Base-by-base conservation (phyloP, 1,140 invertebrate species). In the Plodia interpunctella region DNA sequence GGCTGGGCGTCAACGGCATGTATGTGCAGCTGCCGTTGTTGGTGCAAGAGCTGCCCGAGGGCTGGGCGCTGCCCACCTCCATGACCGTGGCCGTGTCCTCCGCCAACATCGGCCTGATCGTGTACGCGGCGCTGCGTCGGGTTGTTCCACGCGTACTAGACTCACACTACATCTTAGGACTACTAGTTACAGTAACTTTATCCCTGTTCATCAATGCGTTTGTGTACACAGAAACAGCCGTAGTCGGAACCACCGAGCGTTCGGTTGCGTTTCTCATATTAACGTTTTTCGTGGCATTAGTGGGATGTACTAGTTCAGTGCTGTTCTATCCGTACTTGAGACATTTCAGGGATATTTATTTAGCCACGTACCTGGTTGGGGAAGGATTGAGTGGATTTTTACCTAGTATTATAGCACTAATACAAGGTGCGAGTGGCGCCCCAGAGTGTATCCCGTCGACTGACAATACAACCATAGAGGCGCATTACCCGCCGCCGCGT, bases 281-380 rank as follows among this genome's bases (percentile, higher is more conserved):
- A 0, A 94, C 95, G 52, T 97, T 98, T 74, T 92, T 94, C 59
- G 92, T 96, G 28, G 94, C 97, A 0, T 79, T 97, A 0, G 96
- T 98, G n/a, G 97, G 97, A 60, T 97, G 97, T 78, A 98, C 97
- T 0, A 97, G 97, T 65, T 97, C 97, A 0, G 97, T 98, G 19
- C 90, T 94, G 0, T 99, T 97, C 76, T 94, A 98, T 74, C 97
- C 97, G 0, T 98, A 96, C 79, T 95, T 98, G 94, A 92, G 95
- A 28, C 91, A 93, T 53, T 98, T 96, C 66, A 92, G 94, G 69
- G 93, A 93, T 68, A 92, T 94, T 17, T 98, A 94, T 65, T 77
- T 94, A 21, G 90, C 92, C 0, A 93, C 92, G 44, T 94, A 93
- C 67, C 80, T 94, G 8, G 91, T 94, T 9, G 93, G 93, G 21